Evolutionary conservation across 2,113 vertebrate genomes (phyloP), one percentile per base, ranked within the genome.

Genomic region (Rafetus swinhoei): DNA sequence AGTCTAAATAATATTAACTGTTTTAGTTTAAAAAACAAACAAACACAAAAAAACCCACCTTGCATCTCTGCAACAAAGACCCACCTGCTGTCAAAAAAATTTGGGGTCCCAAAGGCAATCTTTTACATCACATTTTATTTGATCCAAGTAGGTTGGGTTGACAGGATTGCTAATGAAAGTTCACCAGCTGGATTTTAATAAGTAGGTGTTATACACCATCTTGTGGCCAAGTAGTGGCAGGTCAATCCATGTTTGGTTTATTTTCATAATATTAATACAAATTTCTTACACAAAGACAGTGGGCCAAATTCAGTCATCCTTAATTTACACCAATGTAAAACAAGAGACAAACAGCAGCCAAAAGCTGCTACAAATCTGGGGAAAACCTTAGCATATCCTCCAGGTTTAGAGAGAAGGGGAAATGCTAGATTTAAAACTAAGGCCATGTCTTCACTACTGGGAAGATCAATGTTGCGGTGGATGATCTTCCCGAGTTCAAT

Each of bases 161-260:
- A 90, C 53, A 18, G 77, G 14, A 54, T 3, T 87, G n/a, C 52
- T 90, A 22, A 76, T 76, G 39, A 95, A 88, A 50, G 2, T 4
- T 2, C 29, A 27, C 22, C 11, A 77, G 12, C 14, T 91, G 5
- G n/a, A 92, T 79, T 84, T 92, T 79, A 59, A 10, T 25, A 29
- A 57, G 21, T 1, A 7, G 80, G 52, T 29, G 50, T 13, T 95
- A 72, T 86, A 32, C 93, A 92, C 97, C 97, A 97, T 84, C 98
- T 90, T 93, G 97, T 98, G 98, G 97, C 54, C 88, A 81, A 86
- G 29, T 9, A 81, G 56, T 87, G 81, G 55, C 88, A 95, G 82
- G 83, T 77, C 24, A 81, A 4, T 24, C 81, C 74, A 74, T 4
- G 57, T 59, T 86, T 29, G 35, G 9, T 32, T 87, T 39, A 39